These are phyloP conservation scores for Drosophila grimshawi DNA, from an alignment of 1,140 invertebrate species.

Conservation along the genomic window DNA sequence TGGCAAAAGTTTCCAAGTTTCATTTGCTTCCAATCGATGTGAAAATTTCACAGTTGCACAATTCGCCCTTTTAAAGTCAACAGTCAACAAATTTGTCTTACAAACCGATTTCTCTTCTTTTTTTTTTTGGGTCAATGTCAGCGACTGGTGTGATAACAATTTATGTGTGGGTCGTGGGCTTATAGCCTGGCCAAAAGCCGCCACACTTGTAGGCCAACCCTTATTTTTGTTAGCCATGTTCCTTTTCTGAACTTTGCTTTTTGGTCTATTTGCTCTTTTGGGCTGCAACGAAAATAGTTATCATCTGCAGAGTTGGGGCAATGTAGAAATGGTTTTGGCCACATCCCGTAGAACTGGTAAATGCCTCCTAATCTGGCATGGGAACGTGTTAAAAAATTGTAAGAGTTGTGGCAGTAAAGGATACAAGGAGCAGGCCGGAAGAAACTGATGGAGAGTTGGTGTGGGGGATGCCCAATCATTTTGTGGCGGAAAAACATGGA, in stretches of 20 bases:
- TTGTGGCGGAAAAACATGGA: too few relatives aligned
- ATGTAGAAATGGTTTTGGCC: conserved; percentile 3
- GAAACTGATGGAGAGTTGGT: too few relatives aligned
- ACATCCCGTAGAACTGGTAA: conserved; percentile 7
- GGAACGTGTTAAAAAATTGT: conserved; percentile 4
- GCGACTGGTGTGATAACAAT: conserved; percentile 39
- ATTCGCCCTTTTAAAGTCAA: conserved; percentile 1
- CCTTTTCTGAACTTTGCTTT: conserved; percentile 22
- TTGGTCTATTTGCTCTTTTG: background rate
- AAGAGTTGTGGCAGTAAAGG: background rate
- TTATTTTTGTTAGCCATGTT: conserved; percentile 14
- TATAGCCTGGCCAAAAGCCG: conserved; percentile 11
- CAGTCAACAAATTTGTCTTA: conserved; percentile 14
- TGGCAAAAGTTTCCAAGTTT: conserved; percentile 29
- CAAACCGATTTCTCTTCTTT: conserved; percentile 1
- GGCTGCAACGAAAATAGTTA: conserved; percentile 13
- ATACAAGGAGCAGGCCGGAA: too few relatives aligned
- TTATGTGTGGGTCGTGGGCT: conserved; percentile 23
- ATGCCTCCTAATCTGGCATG: background rate
- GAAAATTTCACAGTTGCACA: conserved; percentile 21
- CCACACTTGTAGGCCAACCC: background rate
- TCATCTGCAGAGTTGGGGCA: background rate
- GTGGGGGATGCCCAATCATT: too few relatives aligned
- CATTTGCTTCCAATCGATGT: conserved; percentile 13
- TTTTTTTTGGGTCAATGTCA: conserved; percentile 44